Conservation (phyloP, 2,113 vertebrate species). For the Gallinago media region DNA sequence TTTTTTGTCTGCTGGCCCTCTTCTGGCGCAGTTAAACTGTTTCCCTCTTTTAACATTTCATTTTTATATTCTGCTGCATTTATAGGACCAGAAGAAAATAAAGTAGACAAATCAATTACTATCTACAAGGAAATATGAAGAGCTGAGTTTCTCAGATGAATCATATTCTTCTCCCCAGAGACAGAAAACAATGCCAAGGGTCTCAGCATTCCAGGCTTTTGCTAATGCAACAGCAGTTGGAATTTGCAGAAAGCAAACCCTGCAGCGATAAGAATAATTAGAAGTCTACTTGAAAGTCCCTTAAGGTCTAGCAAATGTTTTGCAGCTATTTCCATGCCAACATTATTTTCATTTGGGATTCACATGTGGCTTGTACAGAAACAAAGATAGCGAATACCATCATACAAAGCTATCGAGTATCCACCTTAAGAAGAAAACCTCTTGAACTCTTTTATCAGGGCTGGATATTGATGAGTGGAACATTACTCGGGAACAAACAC, state of each 20-base stretch:
- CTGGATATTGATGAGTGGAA: background rate
- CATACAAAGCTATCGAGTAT: background rate
- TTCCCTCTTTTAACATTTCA: background rate
- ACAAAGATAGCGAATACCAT: background rate
- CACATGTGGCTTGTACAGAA: background rate
- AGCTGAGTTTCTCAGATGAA: background rate
- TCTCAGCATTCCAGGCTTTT: background rate
- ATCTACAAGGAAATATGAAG: background rate
- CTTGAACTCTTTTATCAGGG: background rate
- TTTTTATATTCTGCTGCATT: background rate
- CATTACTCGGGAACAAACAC: background rate
- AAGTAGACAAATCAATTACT: background rate
- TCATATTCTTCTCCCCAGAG: background rate
- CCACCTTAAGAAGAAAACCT: background rate
- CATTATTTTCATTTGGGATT: background rate
- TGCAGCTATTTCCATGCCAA: background rate
- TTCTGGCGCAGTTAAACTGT: background rate
- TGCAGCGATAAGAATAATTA: background rate
- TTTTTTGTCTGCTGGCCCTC: background rate
- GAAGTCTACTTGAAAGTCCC: background rate
- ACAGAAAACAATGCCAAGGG: background rate
- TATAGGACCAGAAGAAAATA: background rate
- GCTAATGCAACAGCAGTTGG: background rate
- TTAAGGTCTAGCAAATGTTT: background rate
- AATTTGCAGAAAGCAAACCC: background rate